phyloP scores from a whole-genome alignment of 2,797 vertebrate genomes.

The Tarsius wallacei region DNA sequence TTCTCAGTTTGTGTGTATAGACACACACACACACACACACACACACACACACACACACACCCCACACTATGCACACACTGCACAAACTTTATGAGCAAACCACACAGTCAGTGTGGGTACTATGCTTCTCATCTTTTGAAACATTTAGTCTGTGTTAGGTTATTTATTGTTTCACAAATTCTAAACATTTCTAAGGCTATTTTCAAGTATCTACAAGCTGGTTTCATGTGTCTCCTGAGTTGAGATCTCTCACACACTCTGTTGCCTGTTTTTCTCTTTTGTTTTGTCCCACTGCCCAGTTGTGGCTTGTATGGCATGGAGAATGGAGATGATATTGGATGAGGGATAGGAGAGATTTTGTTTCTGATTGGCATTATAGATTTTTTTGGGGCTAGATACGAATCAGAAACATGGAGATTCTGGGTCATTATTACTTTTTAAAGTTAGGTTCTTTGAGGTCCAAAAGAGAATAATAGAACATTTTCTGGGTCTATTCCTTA shows the following conservation, averaged over 20 bases:
- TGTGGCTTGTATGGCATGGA: neutral
- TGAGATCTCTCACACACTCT: neutral
- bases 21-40: neutral
- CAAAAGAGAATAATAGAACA: neutral
- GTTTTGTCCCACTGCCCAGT: neutral
- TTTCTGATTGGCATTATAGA: neutral
- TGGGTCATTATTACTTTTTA: neutral
- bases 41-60: neutral
- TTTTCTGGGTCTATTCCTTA: neutral
- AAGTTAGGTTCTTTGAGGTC: neutral
- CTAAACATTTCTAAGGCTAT: neutral
- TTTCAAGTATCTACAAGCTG: neutral
- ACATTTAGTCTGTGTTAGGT: neutral
- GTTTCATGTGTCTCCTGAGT: neutral
- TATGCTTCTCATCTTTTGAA: conserved; percentile 3
- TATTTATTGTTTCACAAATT: neutral
- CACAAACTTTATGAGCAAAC: neutral
- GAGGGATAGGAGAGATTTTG: neutral
- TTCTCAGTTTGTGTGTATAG: neutral
- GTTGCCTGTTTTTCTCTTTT: neutral
- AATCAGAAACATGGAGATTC: neutral
- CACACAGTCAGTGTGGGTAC: neutral
- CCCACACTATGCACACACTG: neutral
- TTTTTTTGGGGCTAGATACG: neutral
- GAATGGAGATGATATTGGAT: neutral